A percentile compares a stretch with the other conserved stretches of the same genome.
phyloP scores from a whole-genome alignment of 2,797 vertebrate species.

The Anolis apletophallus region DNA sequence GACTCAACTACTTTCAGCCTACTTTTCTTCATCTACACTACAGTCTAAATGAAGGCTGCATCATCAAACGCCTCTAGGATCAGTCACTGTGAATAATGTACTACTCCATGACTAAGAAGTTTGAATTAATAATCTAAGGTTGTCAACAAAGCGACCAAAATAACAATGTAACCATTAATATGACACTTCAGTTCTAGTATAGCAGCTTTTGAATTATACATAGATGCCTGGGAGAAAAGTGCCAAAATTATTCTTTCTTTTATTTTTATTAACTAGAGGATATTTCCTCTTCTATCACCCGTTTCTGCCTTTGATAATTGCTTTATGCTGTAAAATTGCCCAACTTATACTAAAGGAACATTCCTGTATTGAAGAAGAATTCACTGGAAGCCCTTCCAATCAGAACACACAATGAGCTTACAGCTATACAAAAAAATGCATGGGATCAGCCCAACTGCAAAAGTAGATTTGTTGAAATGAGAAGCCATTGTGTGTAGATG shows the following conservation, averaged over 20 bases:
- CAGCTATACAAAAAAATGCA: no score
- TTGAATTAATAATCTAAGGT: slow-evolving; percentile 15
- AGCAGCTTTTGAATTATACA: slow-evolving; percentile 21
- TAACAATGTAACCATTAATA: background rate
- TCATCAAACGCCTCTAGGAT: background rate
- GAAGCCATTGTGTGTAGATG: background rate
- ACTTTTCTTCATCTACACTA: background rate
- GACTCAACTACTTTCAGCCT: background rate
- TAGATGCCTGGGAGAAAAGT: background rate
- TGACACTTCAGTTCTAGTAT: background rate
- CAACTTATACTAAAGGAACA: background rate
- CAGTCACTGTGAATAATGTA: background rate
- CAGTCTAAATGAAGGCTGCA: background rate
- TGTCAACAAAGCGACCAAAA: background rate
- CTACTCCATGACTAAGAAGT: background rate
- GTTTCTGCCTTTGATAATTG: background rate
- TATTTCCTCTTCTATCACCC: background rate
- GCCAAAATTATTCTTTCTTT: background rate
- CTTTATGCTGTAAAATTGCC: background rate
- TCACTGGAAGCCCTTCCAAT: background rate
- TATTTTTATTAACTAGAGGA: background rate
- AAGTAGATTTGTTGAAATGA: background rate
- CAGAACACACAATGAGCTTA: background rate
- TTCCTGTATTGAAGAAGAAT: background rate
- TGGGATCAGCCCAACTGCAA: no score